Conservation (phyloP, 2,113 vertebrate genomes). For the Enhydra lutris region DNA sequence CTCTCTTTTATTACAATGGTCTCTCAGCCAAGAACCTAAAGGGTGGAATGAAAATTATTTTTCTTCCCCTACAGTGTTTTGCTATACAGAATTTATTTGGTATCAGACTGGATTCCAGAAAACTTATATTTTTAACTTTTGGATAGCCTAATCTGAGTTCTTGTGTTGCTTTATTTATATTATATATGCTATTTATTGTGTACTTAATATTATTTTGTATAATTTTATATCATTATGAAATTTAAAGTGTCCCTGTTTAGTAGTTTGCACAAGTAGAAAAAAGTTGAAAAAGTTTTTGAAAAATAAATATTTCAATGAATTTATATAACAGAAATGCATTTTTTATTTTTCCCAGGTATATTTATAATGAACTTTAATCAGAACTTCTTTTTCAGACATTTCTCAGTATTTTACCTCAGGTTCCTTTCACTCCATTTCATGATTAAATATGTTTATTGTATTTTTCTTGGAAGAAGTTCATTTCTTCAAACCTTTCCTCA, state of each 20-base stretch:
- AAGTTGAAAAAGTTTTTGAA: not conserved
- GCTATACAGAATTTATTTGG: not conserved
- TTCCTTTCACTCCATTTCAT: not conserved
- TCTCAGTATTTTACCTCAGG: not conserved
- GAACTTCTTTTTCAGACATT: not conserved
- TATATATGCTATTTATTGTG: not conserved
- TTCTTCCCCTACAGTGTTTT: not conserved
- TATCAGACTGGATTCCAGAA: not conserved
- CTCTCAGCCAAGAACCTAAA: not conserved
- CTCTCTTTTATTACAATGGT: not conserved
- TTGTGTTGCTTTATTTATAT: not conserved
- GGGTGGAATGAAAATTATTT: not conserved
- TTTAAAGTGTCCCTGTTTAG: not conserved
- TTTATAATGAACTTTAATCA: not conserved
- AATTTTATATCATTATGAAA: not conserved
- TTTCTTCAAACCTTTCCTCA: not conserved
- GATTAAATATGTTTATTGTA: not conserved
- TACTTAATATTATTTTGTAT: not conserved
- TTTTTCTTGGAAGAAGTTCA: conserved; percentile 32
- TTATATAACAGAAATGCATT: not conserved
- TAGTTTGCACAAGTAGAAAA: not conserved
- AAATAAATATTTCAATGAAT: not conserved
- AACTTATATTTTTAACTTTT: not conserved
- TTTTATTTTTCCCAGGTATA: not conserved
- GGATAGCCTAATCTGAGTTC: not conserved